Base-by-base conservation (phyloP, 2,888 invertebrate species). In the Eupithecia insigniata region DNA sequence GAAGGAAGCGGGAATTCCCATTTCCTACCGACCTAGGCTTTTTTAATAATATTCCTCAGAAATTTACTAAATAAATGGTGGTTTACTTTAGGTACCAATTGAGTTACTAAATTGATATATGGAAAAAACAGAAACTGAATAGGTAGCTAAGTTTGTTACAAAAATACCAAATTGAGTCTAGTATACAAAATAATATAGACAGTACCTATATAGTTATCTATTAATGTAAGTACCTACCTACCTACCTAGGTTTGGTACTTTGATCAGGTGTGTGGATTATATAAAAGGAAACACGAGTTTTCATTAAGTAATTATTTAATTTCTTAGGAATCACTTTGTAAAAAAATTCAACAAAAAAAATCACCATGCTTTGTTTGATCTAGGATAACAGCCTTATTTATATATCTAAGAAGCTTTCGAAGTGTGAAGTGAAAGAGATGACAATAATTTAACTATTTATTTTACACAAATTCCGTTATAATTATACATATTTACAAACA, bases 401-500 rank as follows among this genome's bases (percentile, higher is more conserved):
- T n/a, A 34, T 26, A 36, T 22, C 62, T 36, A 72, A 66, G 70
- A 76, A 76, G 74, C 72, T n/a, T 60, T 55, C 68, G 66, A 66
- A 64, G 58, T 58, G 65, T 72, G 80, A 81, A 82, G 76, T 82
- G 77, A 83, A 82, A 82, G 73, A 85, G 76, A 84, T 82, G 78
- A 81, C 78, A 86, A 84, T 85, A 86, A 85, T 85, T 88, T 90
- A 91, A 90, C 91, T 93, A 91, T 89, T 90, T 85, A 86, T 92
- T 93, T 89, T 90, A 90, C 89, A 92, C 90, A 92, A 92, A 90
- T 92, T 94, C 91, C 92, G 92, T 93, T 94, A 93, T 93, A 87
- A 93, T 93, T 88, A 93, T 94, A 93, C 93, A 94, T 93, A 94
- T 94, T 92, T 94, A 94, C 94, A 94, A 93, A 93, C 88, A 88